Evolutionary conservation across 2,888 invertebrate species (phyloP).

Genomic region (Scaptomyza reducta): DNA sequence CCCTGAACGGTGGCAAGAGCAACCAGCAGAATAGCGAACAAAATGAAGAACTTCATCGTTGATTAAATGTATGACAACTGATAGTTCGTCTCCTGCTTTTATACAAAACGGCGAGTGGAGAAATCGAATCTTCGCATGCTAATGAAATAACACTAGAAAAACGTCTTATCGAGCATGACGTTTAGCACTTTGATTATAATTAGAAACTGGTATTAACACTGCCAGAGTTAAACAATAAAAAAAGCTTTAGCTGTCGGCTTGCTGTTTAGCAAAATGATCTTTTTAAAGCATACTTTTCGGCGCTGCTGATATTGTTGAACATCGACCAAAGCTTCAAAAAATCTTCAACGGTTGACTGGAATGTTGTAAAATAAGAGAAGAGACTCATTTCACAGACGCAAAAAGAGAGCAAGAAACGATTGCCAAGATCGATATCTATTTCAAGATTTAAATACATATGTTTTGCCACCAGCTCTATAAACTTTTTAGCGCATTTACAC

Average conservation of each 20-base stretch:
- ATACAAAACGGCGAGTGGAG: constrained; percentile 20
- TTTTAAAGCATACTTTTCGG: constrained; percentile 29
- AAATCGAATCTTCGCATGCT: constrained; percentile 24
- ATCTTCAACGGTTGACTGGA: not conserved
- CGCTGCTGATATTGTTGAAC: constrained; percentile 19
- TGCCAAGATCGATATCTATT: not conserved
- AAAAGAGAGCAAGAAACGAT: not conserved
- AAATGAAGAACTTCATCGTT: constrained; percentile 66
- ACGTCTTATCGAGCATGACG: constrained; percentile 4
- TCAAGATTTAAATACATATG: not conserved
- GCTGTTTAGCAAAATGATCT: not conserved
- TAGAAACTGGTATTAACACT: constrained; percentile 23
- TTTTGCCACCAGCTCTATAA: not conserved
- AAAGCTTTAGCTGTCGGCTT: constrained; percentile 11
- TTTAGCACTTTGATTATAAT: constrained; percentile 31
- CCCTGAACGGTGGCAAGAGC: constrained; percentile 56
- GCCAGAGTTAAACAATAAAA: not conserved
- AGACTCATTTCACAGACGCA: not conserved
- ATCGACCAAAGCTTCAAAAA: constrained; percentile 1
- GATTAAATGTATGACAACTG: constrained; percentile 36
- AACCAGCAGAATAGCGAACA: constrained; percentile 56
- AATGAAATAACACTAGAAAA: constrained; percentile 10
- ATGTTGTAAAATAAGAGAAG: not conserved
- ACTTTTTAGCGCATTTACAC: not conserved
- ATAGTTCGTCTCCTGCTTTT: constrained; percentile 30